Percentiles rank a stretch among this genome's conserved stretches.
Evolutionary conservation across 2,113 vertebrate genomes (phyloP).

Genomic region (Sciurus niger): DNA sequence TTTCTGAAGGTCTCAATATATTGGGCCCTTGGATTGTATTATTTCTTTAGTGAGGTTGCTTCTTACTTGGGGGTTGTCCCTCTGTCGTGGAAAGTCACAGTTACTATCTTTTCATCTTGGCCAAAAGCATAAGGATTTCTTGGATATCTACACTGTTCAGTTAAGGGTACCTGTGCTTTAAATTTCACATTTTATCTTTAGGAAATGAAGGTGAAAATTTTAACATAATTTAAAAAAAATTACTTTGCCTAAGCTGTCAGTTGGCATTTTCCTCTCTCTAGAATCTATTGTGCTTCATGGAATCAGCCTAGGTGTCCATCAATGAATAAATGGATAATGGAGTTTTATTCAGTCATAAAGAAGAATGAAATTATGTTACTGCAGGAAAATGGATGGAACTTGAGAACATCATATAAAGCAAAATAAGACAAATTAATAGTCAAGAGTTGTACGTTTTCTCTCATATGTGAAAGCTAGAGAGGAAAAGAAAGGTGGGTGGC

Average conservation of each 20-base stretch:
- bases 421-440: too few species aligned
- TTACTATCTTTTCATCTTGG: neutral
- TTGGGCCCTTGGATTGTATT: neutral
- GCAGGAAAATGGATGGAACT: too few species aligned
- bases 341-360: too few species aligned
- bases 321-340: too few species aligned
- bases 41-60: neutral
- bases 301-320: too few species aligned
- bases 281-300: neutral
- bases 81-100: neutral
- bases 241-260: neutral
- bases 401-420: too few species aligned
- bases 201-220: neutral
- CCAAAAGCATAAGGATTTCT: constrained; percentile 4
- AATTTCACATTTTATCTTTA: neutral
- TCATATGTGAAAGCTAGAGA: too few species aligned
- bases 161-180: neutral
- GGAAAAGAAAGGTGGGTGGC: too few species aligned
- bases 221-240: constrained; percentile 21
- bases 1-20: neutral
- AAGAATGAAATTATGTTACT: too few species aligned
- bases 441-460: too few species aligned
- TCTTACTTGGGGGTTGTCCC: neutral
- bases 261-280: neutral
- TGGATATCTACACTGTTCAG: neutral